Percentiles rank a stretch among this genome's conserved stretches.
These are phyloP conservation scores for Cochlearius cochlearius DNA, from an alignment of 2,113 vertebrate species.

Conservation along the genomic window DNA sequence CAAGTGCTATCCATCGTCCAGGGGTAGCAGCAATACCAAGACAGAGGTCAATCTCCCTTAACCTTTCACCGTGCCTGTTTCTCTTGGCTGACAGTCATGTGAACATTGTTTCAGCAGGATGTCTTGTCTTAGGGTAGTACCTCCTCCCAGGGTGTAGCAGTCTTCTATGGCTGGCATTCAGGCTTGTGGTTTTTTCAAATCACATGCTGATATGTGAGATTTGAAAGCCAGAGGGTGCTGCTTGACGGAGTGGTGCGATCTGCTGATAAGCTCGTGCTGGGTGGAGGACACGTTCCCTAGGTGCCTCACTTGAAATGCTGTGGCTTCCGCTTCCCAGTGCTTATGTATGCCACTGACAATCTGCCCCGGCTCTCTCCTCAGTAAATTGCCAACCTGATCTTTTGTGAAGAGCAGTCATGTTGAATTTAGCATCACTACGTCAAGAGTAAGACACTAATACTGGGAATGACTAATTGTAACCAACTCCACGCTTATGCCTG, in stretches of 20 bases:
- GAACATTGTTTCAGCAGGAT: neutral
- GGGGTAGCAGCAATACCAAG: neutral
- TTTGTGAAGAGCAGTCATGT: neutral
- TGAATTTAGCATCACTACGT: neutral
- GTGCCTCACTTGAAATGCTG: neutral
- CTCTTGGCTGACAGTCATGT: neutral
- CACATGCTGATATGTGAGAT: neutral
- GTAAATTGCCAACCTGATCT: neutral
- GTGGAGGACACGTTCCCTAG: neutral
- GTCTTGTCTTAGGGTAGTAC: neutral
- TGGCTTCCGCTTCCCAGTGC: accelerated
- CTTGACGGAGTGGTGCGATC: neutral
- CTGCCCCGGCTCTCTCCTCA: neutral
- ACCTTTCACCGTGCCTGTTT: neutral
- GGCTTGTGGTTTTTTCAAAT: neutral
- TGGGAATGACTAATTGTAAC: neutral
- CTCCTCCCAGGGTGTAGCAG: neutral
- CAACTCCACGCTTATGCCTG: neutral
- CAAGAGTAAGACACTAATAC: neutral
- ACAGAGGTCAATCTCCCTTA: neutral
- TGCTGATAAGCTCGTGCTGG: neutral
- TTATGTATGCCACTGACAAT: neutral
- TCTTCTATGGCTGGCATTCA: neutral
- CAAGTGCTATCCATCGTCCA: neutral
- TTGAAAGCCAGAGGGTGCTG: neutral